Conservation (phyloP, 1,140 invertebrate species). For the Psix sp. region DNA sequence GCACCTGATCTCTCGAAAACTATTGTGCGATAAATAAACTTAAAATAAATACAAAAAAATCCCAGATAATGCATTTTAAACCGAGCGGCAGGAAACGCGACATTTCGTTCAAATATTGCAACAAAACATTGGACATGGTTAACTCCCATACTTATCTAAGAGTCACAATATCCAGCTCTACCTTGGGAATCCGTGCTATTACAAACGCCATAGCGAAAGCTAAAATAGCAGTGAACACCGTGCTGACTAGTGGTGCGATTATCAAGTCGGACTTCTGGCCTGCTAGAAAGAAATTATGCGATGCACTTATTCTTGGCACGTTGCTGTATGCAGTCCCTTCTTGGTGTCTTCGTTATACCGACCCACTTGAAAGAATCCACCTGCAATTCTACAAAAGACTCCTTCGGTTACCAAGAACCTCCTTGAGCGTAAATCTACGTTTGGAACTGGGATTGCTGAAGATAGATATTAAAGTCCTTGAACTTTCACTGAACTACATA, state of each 20-base stretch:
- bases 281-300: neutral
- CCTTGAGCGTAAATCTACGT: neutral
- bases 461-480: neutral
- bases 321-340: neutral
- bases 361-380: constrained; percentile 4
- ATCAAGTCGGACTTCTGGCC: constrained; percentile 10
- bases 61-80: neutral
- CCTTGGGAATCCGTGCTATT: no score
- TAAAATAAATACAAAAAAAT: neutral
- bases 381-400: constrained; percentile 6
- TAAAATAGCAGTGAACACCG: no score
- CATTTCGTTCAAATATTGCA: neutral
- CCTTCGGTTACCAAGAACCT: neutral
- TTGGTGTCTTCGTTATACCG: constrained; percentile 4
- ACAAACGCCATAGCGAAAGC: no score
- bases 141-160: neutral
- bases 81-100: neutral
- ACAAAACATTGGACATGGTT: neutral
- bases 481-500: neutral
- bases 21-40: neutral
- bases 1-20: neutral
- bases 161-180: neutral
- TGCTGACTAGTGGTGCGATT: no score
- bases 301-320: neutral
- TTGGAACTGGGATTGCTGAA: constrained; percentile 1